Conservation (phyloP, 2,113 vertebrate species). For the Ptyas mucosa region DNA sequence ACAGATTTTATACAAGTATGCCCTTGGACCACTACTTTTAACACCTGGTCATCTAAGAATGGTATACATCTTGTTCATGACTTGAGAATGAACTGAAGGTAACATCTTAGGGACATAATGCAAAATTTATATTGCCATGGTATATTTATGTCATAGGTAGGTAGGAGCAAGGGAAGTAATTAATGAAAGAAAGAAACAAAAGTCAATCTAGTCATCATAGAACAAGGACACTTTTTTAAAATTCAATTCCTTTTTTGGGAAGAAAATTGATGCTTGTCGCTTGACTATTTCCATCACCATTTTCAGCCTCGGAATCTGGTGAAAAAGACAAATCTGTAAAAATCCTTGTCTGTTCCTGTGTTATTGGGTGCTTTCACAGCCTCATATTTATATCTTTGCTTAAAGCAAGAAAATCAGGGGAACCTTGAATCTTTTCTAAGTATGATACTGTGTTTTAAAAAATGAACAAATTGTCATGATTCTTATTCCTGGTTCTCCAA, state of each 20-base stretch:
- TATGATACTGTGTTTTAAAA: background rate
- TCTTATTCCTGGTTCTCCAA: background rate
- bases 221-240: background rate
- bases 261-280: background rate
- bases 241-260: background rate
- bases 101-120: background rate
- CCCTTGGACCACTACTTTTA: background rate
- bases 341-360: background rate
- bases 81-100: background rate
- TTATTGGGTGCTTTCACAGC: background rate
- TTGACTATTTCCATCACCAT: background rate
- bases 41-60: background rate
- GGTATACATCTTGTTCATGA: background rate
- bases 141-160: background rate
- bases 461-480: background rate
- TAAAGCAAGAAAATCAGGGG: background rate
- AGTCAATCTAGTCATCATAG: background rate
- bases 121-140: background rate
- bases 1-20: background rate
- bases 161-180: background rate
- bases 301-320: background rate
- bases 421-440: background rate
- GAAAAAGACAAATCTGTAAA: background rate
- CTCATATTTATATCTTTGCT: background rate
- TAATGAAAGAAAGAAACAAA: background rate